Base-by-base conservation (phyloP, 92 coral and sea anemone genomes). In the Zoanthus gigantus region DNA sequence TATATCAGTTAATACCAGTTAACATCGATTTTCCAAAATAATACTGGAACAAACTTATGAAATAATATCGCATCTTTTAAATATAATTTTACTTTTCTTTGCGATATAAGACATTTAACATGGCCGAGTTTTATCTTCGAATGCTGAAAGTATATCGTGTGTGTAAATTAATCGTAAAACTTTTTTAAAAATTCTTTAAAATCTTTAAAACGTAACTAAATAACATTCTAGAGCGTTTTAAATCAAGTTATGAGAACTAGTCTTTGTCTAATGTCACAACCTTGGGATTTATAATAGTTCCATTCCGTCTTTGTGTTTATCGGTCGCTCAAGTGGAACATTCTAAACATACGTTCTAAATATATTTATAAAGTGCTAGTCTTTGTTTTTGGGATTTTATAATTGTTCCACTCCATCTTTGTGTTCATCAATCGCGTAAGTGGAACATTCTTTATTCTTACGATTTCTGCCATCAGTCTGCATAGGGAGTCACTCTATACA, bases 371-470 rank as follows among this genome's bases (percentile, higher is more conserved):
- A 58, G 23, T 14, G n/a, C n/a, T 58, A 58, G 23, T 58, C 66
- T 58, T 11, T 50, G 66, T 14, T 18, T 58, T 54, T 79, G 72
- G 15, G 32, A 79, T 79, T 79, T 79, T 56, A 29, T 53, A 56
- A 79, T 56, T 56, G 12, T 79, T 56, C 84, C 84, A 79, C 69
- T 79, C 72, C 72, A 46, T 57, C 45, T 57, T 78, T 78, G 83
- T 78, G 71, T 78, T 78, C 68, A 78, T 78, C 67, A 13, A 6
- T 60, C 67, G 67, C 67, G 14, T 6, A 15, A 60, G 67, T 17
- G 67, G 23, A 16, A 60, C 23, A 23, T 60, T 60, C 30, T 60
- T 63, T 63, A n/a, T 63, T 18, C 10, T n/a, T 58, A 63, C 69
- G 1, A 7, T 30, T 63, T 63, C 32, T 28, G 31, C 69, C 17